phyloP scores from a whole-genome alignment of 2,113 vertebrate genomes.

The Psittacula cyanocephala region DNA sequence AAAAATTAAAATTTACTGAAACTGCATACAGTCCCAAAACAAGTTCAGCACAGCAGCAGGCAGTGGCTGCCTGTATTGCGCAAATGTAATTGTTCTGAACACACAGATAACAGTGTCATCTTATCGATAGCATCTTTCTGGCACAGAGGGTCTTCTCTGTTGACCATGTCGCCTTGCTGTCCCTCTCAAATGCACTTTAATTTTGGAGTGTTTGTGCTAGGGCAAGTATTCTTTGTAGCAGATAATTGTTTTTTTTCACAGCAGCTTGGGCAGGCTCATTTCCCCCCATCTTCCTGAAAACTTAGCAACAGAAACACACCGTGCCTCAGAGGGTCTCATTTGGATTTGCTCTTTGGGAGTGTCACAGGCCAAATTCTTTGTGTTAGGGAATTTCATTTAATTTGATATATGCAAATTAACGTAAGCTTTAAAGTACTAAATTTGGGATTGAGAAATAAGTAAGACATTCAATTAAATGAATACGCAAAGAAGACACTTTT shows the following conservation, averaged over 20 bases:
- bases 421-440: neutral
- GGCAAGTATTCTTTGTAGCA: neutral
- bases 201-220: neutral
- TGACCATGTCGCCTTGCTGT: neutral
- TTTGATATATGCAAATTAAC: neutral
- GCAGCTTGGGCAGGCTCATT: neutral
- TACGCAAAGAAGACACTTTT: neutral
- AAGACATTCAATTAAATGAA: neutral
- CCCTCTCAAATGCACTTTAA: neutral
- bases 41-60: neutral
- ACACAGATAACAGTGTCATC: neutral
- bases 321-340: neutral
- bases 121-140: neutral
- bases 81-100: neutral
- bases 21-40: neutral
- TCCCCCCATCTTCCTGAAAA: neutral
- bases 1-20: neutral
- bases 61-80: neutral
- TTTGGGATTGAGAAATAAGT: neutral
- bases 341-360: neutral
- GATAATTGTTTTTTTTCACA: neutral
- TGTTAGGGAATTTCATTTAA: neutral
- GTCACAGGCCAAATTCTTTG: neutral
- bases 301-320: neutral
- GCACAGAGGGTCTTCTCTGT: rapidly evolving